Conservation (phyloP, 92 coral and sea anemone species). For the Anthopleura xanthogrammica region DNA sequence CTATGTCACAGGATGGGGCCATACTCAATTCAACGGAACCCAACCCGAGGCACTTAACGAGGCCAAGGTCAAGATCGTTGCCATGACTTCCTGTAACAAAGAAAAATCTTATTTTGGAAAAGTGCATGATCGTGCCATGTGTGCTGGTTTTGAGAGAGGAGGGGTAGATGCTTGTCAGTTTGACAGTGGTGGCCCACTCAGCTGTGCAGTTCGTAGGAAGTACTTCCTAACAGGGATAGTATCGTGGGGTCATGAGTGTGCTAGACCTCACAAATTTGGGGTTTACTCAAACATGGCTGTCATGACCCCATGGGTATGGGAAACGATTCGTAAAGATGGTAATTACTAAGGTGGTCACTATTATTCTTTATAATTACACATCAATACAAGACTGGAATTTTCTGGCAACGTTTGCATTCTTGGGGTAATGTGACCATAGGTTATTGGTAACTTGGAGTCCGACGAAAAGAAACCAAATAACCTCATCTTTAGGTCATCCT, state of each 20-base stretch:
- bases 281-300: constrained; percentile 81
- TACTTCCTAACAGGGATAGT: constrained; percentile 82
- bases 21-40: constrained; percentile 42
- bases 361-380: neutral
- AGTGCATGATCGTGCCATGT: constrained; percentile 75
- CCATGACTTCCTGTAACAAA: constrained; percentile 59
- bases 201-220: constrained; percentile 36
- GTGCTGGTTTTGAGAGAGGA: constrained; percentile 79
- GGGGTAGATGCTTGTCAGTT: constrained; percentile 91
- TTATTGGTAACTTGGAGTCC: neutral
- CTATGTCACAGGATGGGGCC: constrained; percentile 85
- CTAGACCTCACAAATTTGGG: constrained; percentile 82
- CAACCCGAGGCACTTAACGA: constrained; percentile 68
- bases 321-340: constrained; percentile 5
- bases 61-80: constrained; percentile 69
- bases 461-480: neutral
- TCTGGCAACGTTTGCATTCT: neutral
- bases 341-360: neutral
- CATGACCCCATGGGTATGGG: constrained; percentile 69
- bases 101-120: constrained; percentile 70
- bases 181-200: constrained; percentile 91
- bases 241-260: constrained; percentile 92
- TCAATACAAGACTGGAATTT: neutral
- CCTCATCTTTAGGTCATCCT: neutral
- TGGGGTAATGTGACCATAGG: neutral